phyloP scores from a whole-genome alignment of 2,797 vertebrate genomes.

The Gallinago solitaria region DNA sequence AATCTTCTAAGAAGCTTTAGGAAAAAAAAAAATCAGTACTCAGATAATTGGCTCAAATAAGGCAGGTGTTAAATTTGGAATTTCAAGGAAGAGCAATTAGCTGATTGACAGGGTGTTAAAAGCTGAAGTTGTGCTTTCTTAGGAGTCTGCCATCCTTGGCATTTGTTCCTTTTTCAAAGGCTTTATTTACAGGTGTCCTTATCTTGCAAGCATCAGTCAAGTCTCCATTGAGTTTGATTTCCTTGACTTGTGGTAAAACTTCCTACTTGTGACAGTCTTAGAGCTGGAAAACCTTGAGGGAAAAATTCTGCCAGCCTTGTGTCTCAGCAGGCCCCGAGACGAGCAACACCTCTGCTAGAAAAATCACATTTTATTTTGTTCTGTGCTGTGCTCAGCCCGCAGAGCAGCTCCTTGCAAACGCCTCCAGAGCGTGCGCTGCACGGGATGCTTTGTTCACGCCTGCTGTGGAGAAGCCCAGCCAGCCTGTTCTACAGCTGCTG shows the following conservation, averaged over 20 bases:
- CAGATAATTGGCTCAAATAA: background rate
- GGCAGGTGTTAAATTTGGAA: background rate
- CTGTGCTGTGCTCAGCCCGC: background rate
- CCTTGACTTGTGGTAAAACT: background rate
- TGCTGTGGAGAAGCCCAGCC: background rate
- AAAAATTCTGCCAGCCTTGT: background rate
- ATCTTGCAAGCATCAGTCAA: background rate
- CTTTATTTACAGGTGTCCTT: slow-evolving; percentile 6
- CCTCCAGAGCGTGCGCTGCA: background rate
- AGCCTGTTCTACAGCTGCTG: background rate
- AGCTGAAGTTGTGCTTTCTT: background rate
- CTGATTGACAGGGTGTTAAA: background rate
- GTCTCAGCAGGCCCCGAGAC: background rate
- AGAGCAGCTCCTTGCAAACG: background rate
- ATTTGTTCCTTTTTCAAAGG: background rate
- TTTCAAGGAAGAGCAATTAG: background rate
- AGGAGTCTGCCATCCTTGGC: background rate
- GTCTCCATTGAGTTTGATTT: background rate
- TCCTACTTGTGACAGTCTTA: background rate
- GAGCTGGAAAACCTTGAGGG: background rate
- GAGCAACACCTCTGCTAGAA: background rate
- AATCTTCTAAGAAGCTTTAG: background rate
- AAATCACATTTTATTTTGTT: background rate
- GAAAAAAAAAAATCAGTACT: background rate
- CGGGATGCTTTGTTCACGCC: background rate